Evolutionary conservation across 2,113 vertebrate species (phyloP).

Genomic region (Mesocricetus auratus): DNA sequence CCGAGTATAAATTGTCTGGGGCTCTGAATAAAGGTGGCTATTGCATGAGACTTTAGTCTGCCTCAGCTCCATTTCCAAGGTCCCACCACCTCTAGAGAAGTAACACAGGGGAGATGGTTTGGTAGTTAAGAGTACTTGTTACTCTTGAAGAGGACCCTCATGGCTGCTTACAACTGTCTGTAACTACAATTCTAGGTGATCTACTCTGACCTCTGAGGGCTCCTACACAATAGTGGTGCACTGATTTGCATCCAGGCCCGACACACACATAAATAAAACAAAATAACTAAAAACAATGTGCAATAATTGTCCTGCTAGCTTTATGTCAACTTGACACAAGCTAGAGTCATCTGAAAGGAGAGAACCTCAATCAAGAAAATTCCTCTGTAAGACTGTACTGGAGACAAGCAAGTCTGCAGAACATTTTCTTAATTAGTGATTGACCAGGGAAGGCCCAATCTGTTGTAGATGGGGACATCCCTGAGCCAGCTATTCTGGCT

Average conservation of each 20-base stretch:
- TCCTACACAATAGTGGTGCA: neutral
- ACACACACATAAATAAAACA: neutral
- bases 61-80: too few species aligned
- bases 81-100: neutral
- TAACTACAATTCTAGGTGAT: neutral
- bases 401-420: neutral
- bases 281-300: neutral
- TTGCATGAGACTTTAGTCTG: neutral
- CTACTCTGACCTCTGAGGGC: neutral
- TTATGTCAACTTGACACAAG: neutral
- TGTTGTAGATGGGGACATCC: neutral
- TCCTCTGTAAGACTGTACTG: neutral
- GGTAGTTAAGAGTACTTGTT: neutral
- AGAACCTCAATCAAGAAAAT: neutral
- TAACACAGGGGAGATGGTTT: neutral
- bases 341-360: neutral
- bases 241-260: neutral
- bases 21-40: neutral
- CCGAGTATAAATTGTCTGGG: neutral
- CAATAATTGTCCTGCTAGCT: neutral
- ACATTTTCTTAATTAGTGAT: neutral
- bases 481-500: too few species aligned
- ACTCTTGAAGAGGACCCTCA: too few species aligned
- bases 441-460: too few species aligned
- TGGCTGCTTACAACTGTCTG: neutral